Evolutionary conservation across 2,113 vertebrate genomes (phyloP), one percentile per base, ranked within the genome.

Genomic region (Megaleporinus macrocephalus): DNA sequence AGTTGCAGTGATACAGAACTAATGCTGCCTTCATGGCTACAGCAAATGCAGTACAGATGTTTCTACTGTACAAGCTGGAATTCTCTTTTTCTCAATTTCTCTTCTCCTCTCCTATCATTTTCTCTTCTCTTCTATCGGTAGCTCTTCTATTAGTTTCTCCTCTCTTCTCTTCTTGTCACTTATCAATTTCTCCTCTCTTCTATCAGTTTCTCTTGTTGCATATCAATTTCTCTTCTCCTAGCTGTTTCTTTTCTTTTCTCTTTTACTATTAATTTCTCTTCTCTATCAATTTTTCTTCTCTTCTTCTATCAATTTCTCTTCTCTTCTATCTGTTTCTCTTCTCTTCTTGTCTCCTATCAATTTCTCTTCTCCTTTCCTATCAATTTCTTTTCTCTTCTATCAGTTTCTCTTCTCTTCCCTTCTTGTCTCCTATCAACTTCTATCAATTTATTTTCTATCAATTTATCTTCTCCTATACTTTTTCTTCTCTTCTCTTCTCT

Each of bases 1-100:
- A 59, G 73, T 72, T 72, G 61, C 33, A 73, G 66, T 53, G 80
- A 49, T 49, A 82, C 72, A 68, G 72, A 76, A 80, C 77, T 62
- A 55, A 80, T 59, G 77, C 85, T 79, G 73, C 79, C 70, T 69
- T 83, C 70, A 63, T 69, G 71, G 76, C 70, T 68, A 69, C 47
- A 72, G 76, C 72, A 86, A 88, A 88, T 81, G 33, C 70, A 80
- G 62, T 79, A 71, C 87, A 88, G 87, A 86, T 88, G 83, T 86
- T 84, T 74, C 79, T 62, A 26, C 69, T 70, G 61, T 76, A 65
- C 47, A 84, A 66, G 62, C 82, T 51, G 71, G 53, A 49, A 51
- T 79, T 76, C 77, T 72, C n/a, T 71, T 78, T 82, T 84, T 73
- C 33, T 65, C 70, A 26, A 69, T 33, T 74, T 74, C 12, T 76